Base-by-base conservation (phyloP, 2,888 invertebrate genomes). In the Leptopterna dolabrata region DNA sequence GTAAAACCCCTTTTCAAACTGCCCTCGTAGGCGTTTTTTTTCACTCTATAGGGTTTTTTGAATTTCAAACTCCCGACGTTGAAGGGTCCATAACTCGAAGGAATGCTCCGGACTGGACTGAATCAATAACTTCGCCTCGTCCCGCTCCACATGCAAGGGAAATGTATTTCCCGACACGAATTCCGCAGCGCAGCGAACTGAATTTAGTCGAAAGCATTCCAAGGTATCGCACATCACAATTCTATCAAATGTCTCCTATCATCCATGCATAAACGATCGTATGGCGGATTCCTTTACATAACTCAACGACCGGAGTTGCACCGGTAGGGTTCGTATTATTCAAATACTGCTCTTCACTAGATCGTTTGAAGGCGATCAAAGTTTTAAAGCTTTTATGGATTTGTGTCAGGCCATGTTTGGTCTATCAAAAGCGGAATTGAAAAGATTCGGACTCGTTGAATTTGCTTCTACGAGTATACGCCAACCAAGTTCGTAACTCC, bases 41-140 rank as follows among this genome's bases (percentile, higher is more conserved):
- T 2, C 45, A 19, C 41, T 19, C 41, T 78, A 1, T 45, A 45
- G 41, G 1, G 45, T 3, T 43, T 78, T 78, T 78, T 78, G 78
- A 78, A 78, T 78, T 78, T 78, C 45, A 78, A 78, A 78, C 78
- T 78, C 16, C 45, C 78, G 19, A 45, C 78, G 78, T 45, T 78
- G 78, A 78, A 78, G 45, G 78, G 78, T 78, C 78, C 78, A 45
- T 78, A 78, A 78, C 78, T 78, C 78, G 45, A 27, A 78, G 78
- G 78, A 78, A 78, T 78, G 78, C 47, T 19, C n/a, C 78, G 78
- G 78, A 63, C 63, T 2, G n/a, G 11, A 45, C 1, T 45, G 78
- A 78, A 78, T 78, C 78, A 45, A 78, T 78, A 78, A 78, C 41
- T 78, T 45, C 3, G 43, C 43, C 16, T 19, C 27, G 24, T 19